Base-by-base conservation (phyloP, 2,888 invertebrate species). In the Oscheius myriophilus region DNA sequence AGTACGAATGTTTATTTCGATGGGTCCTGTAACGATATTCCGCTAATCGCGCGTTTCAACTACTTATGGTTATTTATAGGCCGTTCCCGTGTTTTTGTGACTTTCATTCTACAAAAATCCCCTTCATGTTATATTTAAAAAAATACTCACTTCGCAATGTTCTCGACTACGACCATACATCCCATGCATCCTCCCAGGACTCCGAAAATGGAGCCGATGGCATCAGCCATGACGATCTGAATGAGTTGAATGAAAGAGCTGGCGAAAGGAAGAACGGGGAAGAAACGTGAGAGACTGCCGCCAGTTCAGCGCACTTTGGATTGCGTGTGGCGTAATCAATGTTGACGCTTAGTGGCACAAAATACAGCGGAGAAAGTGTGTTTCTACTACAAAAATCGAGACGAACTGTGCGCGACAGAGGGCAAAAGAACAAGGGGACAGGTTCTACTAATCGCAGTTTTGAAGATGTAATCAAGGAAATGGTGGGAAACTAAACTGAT, bases 161-260 rank as follows among this genome's bases (percentile, higher is more conserved):
- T 80, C 71, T 86, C 86, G 16, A 86, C 84, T 49, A 82, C 76
- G n/a, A 84, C 70, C 86, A 86, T 86, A 58, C 86, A 86, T 39
- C 82, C 82, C 80, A 86, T 84, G 72, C 86, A 86, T 51, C 84
- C 82, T 26, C 79, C 77, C 18, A 83, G 77, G 9, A 78, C 81
- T 26, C 80, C 80, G 9, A 61, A 46, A 14, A 61, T 49, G 7
- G 46, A 26, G 26, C 61, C 61, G n/a, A 23, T 39, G 7, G 61
- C 46, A 23, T 61, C 61, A 7, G 41, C 33, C 61, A 61, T 61
- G 33, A n/a, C n/a, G n/a, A 33, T 33, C 49, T 43, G 16, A 61
- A 46, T 46, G 41, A 9, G 3, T 33, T 43, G 16, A 61, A 46
- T 46, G 41, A 9, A 3, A 26, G 26, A 11, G 26, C n/a, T 33